These are phyloP conservation scores for Myotis daubentonii DNA, from an alignment of 2,797 vertebrate species.

Conservation along the genomic window DNA sequence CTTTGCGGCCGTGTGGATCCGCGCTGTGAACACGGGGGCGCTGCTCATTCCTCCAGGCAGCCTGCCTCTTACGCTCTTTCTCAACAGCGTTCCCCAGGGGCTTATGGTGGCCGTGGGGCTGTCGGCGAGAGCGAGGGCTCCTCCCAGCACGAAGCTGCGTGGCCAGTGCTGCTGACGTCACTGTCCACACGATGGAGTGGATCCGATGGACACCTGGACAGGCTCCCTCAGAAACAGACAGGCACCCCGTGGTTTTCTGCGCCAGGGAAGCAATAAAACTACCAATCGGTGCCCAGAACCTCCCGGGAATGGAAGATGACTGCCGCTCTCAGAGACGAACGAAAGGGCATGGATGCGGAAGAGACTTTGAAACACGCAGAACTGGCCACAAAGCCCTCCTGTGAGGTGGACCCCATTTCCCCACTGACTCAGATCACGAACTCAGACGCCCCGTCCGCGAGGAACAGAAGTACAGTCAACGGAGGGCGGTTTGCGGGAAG, in stretches of 20 bases:
- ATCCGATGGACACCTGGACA: accelerated
- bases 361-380: accelerated
- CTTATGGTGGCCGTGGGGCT: accelerated
- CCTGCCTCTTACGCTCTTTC: not conserved
- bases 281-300: not conserved
- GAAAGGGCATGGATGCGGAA: not conserved
- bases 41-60: accelerated
- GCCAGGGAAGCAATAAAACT: not conserved
- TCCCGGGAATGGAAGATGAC: accelerated
- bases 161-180: accelerated
- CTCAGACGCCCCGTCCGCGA: not conserved
- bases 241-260: accelerated
- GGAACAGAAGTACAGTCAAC: not conserved
- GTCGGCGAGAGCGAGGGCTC: accelerated
- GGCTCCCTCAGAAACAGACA: accelerated
- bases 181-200: not conserved
- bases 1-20: accelerated
- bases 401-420: not conserved
- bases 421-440: not conserved
- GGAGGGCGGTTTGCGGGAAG: not conserved
- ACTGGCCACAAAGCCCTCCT: not conserved
- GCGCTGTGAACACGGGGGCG: accelerated
- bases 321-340: not conserved
- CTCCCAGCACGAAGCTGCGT: accelerated
- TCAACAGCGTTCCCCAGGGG: accelerated